phyloP scores from a whole-genome alignment of 2,888 invertebrate genomes.

The Drosophila hamatofila region DNA sequence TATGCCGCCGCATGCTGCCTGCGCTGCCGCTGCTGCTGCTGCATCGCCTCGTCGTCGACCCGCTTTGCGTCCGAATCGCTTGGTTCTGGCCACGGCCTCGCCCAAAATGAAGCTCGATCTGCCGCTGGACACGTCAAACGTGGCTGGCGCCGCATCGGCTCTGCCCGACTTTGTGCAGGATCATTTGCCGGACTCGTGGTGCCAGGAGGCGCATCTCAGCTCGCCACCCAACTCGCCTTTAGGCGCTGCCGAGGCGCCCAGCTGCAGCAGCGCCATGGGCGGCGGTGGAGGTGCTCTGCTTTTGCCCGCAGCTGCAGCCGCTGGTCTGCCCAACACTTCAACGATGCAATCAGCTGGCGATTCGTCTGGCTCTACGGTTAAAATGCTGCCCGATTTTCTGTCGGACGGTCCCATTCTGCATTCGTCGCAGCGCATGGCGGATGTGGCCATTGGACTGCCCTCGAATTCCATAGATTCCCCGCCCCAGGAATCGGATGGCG shows the following conservation, averaged over 20 bases:
- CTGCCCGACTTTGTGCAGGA: constrained; percentile 96
- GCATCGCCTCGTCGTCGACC: constrained; percentile 63
- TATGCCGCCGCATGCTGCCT: constrained; percentile 74
- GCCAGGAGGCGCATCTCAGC: constrained; percentile 81
- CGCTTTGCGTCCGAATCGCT: constrained; percentile 71
- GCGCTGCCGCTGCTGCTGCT: constrained; percentile 58
- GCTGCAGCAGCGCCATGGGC: constrained; percentile 48
- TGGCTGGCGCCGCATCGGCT: constrained; percentile 82
- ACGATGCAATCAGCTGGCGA: constrained; percentile 40
- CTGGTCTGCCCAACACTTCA: constrained; percentile 54
- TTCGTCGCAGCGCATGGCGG: constrained; percentile 84
- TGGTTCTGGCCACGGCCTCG: constrained; percentile 64
- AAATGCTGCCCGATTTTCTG: constrained; percentile 89
- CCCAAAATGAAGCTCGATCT: constrained; percentile 81
- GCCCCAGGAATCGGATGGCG: constrained; percentile 79
- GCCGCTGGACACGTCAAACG: constrained; percentile 69
- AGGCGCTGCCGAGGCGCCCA: constrained; percentile 63
- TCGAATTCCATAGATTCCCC: constrained; percentile 84
- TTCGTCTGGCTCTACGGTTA: constrained; percentile 53
- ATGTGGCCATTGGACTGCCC: constrained; percentile 84
- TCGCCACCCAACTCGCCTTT: constrained; percentile 83
- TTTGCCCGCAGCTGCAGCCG: constrained; percentile 41
- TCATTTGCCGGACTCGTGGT: constrained; percentile 91
- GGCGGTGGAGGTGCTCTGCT: constrained; percentile 44
- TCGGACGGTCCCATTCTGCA: constrained; percentile 89